Evolutionary conservation across 2,113 vertebrate genomes (phyloP), one percentile per base, ranked within the genome.

Genomic region (Rutilus rutilus): DNA sequence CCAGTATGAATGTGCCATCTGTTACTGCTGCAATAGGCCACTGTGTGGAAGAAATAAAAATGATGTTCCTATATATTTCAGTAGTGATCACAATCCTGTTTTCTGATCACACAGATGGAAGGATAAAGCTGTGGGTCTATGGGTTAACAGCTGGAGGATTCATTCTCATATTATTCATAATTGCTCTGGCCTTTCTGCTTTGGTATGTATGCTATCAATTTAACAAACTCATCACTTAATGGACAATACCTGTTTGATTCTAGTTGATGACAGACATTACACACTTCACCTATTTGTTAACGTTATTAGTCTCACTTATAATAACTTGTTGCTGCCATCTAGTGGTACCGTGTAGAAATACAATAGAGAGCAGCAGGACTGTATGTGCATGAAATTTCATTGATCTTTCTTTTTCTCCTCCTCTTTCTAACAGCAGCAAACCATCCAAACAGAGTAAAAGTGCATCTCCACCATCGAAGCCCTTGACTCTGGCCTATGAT

Each of bases 121-220:
- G 96, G 93, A 94, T 98, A 85, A 98, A 97, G 95, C 92, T 97
- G 54, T 99, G 98, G 98, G 98, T 99, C 79, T 99, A 99, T 4
- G 97, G 96, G 3, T 96, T 97, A 91, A 97, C 96, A 69, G 97
- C 94, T 78, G 96, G 96, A 1, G 95, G 96, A 90, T 97, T 98
- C 93, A 90, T 99, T 89, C 89, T 99, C 86, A 94, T 99, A 84
- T 89, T 98, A 93, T 95, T 97, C 92, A 92, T 98, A 86, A 95
- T 97, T 91, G 95, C 97, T 77, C 93, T 96, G 86, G 97, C 97
- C 67, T 99, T 97, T 92, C 90, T 99, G 90, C 90, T 98, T 92
- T 99, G 98, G 98, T 99, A 95, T 90, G 97, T 97, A 73, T 83
- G 62, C n/a, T 83, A 9, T 73, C 21, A 33, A 11, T 25, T 17